Base-by-base conservation (phyloP, 2,797 vertebrate species). In the Octomys mimax region DNA sequence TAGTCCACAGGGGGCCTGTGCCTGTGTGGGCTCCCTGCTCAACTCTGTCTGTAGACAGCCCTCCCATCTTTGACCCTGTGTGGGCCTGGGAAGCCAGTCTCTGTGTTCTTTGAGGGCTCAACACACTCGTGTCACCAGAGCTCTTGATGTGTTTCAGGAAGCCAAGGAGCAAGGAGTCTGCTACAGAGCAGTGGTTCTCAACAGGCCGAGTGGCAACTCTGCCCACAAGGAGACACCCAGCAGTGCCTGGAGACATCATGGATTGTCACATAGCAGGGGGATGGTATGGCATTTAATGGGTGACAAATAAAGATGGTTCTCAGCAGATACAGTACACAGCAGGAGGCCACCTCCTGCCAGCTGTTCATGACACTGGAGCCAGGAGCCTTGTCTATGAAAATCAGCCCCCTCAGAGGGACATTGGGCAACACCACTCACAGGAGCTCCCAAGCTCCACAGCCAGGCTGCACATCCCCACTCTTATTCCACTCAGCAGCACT, bases 101-200 rank as follows among this genome's bases (percentile, higher is more conserved):
- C 52, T 36, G 33, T 52, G 18, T 36, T 42, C n/a, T 52, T 31
- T 46, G 77, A 88, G 59, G 46, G 59, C 70, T 66, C 26, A 68
- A 24, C 46, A 31, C 39, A 68, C 39, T 31, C 19, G 21, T 36
- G 36, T 92, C 75, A 73, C 12, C 5, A 24, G 78, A 57, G 73
- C 18, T 57, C 54, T 93, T 71, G 61, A 70, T 4, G 84, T 46
- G 70, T 89, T 85, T 92, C 79, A 75, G 54, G 61, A 85, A 93
- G 36, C 49, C 24, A 86, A 79, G 52, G 71, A 64, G n/a, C 26
- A 94, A 91, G 46, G 18, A 78, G 33, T 46, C 24, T 42, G 24
- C 71, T 92, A 84, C 81, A 87, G 49, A 89, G 21, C 46, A 80
- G 21, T 81, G 14, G 16, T 77, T 88, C 89, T 92, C 82, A 82